Evolutionary conservation across 2,888 invertebrate species (phyloP), one percentile per base, ranked within the genome.

Genomic region (Pammene fasciana): DNA sequence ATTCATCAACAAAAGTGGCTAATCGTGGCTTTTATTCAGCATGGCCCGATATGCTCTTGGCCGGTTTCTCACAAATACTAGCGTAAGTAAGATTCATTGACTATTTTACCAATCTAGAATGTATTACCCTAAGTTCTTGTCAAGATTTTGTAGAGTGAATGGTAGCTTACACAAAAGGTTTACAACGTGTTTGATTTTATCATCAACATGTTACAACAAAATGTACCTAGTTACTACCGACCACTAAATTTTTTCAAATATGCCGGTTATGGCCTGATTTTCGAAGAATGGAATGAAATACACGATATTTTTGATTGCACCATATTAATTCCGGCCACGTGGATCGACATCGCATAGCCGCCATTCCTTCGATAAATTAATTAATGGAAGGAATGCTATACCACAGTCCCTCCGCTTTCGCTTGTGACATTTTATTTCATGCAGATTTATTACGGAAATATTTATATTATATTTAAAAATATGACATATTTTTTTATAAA

Each of bases 361-460:
- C 26, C 45, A 65, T 70, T 46, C 70, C 52, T 65, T 54, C 36
- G 45, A 65, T 59, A 46, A 46, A 65, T 68, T 59, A 68, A 70
- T 65, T 48, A 48, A 59, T 54, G 7, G 41, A 45, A 59, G 64
- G 68, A 59, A 68, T 65, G 64, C 52, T 36, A 36, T 9, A 16
- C 48, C 45, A 52, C 16, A 26, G n/a, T 18, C 36, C 16, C 14
- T 38, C 34, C 5, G n/a, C 41, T 26, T 10, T 50, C 26, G 41
- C 41, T 34, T 46, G 38, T 45, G 41, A 43, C 34, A 57, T 66
- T 36, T 43, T 14, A 26, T n/a, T n/a, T n/a, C n/a, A n/a, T n/a
- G n/a, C n/a, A n/a, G n/a, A n/a, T n/a, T n/a, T n/a, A n/a, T n/a
- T n/a, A n/a, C n/a, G n/a, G n/a, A n/a, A n/a, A n/a, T n/a, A n/a